Evolutionary conservation across 2,797 vertebrate genomes (phyloP).

Genomic region (Ptychadena robeensis): DNA sequence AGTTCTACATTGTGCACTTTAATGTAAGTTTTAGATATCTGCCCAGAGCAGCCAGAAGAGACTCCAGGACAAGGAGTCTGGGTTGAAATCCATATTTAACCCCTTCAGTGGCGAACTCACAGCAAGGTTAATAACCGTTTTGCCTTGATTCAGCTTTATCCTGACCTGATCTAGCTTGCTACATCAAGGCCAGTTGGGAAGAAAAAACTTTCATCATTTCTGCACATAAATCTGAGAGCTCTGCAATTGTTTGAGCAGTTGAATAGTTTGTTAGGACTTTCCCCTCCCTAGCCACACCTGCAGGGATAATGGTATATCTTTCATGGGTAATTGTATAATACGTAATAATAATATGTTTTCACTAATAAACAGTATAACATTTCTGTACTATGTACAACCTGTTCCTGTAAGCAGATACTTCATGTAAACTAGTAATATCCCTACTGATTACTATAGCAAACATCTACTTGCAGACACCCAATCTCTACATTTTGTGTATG

Average conservation of each 20-base stretch:
- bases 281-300: constrained; percentile 37
- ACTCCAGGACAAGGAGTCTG: too few relatives aligned
- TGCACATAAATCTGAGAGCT: constrained; percentile 3
- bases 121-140: too few relatives aligned
- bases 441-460: neutral
- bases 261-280: constrained; percentile 25
- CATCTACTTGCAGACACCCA: neutral
- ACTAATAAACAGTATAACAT: constrained; percentile 1
- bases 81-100: too few relatives aligned
- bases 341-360: constrained; percentile 23
- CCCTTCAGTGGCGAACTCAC: too few relatives aligned
- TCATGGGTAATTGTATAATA: constrained; percentile 23
- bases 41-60: too few relatives aligned
- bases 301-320: constrained; percentile 43
- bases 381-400: constrained; percentile 21
- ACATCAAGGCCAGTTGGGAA: neutral
- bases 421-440: neutral
- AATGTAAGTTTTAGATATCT: too few relatives aligned
- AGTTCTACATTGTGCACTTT: too few relatives aligned
- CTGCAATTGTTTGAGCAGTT: constrained; percentile 16
- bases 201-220: constrained; percentile 30
- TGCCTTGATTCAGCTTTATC: neutral
- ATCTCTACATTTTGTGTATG: too few relatives aligned
- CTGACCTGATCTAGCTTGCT: neutral
- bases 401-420: constrained; percentile 13